Evolutionary conservation across 2,797 vertebrate genomes (phyloP).

Genomic region (Phrynocephalus guinanensis): DNA sequence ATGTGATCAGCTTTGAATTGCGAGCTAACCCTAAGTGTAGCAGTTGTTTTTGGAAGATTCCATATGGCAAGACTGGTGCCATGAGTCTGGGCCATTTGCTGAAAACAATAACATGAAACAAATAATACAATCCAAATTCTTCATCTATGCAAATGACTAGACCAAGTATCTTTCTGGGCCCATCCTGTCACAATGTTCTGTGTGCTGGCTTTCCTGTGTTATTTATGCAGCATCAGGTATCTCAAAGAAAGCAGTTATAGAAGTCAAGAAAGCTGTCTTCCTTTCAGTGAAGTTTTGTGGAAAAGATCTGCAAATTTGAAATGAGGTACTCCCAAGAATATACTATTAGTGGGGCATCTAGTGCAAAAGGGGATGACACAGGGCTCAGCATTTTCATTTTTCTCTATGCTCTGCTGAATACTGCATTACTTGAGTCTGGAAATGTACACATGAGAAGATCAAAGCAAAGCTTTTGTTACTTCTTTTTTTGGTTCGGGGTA

Average conservation of each 20-base stretch:
- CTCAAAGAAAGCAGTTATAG: neutral
- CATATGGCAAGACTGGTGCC: neutral
- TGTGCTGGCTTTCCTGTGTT: neutral
- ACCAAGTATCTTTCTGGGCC: neutral
- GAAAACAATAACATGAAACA: neutral
- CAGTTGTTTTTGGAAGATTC: neutral
- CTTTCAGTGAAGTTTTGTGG: neutral
- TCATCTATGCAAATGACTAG: neutral
- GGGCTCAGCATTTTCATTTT: conserved; percentile 29
- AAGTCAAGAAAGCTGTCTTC: neutral
- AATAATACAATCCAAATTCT: neutral
- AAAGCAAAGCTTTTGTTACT: conserved; percentile 70
- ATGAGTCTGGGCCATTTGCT: neutral
- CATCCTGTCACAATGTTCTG: neutral
- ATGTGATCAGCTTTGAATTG: neutral
- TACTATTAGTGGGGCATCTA: conserved; percentile 27
- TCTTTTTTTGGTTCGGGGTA: conserved; percentile 65
- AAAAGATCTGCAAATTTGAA: neutral
- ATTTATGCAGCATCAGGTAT: neutral
- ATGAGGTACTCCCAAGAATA: conserved; percentile 11
- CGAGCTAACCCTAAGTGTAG: neutral
- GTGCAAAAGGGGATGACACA: conserved; percentile 53
- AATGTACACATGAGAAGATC: conserved; percentile 73
- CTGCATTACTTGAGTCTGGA: conserved; percentile 58
- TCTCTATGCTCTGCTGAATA: conserved; percentile 36